phyloP scores from a whole-genome alignment of 2,113 vertebrate species.

The Aptenodytes forsteri region DNA sequence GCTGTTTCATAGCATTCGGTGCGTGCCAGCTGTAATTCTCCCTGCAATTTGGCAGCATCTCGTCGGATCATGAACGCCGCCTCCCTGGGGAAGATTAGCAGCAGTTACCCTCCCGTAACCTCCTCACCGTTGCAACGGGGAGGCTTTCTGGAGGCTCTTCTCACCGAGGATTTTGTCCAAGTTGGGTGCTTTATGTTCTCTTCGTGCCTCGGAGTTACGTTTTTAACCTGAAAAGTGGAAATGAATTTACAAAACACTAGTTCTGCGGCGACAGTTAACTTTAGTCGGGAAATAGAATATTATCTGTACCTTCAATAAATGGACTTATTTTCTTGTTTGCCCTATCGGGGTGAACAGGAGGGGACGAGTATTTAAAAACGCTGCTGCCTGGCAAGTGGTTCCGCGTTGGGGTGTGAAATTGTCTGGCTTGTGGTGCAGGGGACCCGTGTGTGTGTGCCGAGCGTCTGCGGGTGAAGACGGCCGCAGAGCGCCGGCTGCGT shows the following conservation, averaged over 20 bases:
- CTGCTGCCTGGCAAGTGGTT: background rate
- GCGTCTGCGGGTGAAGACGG: no score
- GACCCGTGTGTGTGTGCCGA: fast-evolving
- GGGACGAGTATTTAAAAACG: background rate
- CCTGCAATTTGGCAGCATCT: background rate
- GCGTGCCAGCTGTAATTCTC: background rate
- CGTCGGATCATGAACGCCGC: background rate
- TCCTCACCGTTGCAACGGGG: fast-evolving
- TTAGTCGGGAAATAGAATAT: background rate
- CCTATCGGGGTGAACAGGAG: no score
- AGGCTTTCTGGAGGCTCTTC: background rate
- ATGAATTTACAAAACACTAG: background rate
- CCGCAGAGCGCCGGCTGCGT: no score
- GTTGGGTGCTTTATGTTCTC: background rate
- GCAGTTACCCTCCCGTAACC: background rate
- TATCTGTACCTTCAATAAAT: background rate
- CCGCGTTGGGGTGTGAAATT: no score
- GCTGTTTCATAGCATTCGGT: background rate
- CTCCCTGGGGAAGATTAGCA: background rate
- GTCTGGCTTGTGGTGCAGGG: no score
- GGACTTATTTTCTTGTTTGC: background rate
- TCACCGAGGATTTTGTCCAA: background rate
- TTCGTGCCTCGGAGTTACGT: background rate
- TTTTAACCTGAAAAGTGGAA: background rate
- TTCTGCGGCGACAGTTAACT: background rate